Base-by-base conservation (phyloP, 2,113 vertebrate genomes). In the Tupaia chinensis region DNA sequence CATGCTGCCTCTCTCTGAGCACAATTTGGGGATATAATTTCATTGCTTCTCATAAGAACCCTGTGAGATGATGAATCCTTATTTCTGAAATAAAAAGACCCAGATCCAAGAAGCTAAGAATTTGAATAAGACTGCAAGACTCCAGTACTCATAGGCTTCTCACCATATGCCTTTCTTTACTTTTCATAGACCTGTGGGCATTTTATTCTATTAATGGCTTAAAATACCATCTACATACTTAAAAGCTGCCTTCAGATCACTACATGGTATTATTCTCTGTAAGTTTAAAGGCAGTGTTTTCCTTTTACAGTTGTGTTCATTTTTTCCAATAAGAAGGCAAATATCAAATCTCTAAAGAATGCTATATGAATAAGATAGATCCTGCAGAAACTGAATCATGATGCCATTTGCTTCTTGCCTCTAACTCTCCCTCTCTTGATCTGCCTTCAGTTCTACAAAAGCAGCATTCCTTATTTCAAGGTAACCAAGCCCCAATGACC, bases 261-360 rank as follows among this genome's bases (percentile, higher is more conserved):
- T 44, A 53, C 32, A 65, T 34, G 82, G 0, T 15, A 29, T 27
- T 69, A 63, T 73, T 68, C 22, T 3, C 20, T 76, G 32, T 73
- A 68, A 53, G 53, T 22, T 25, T n/a, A 91, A 69, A 91, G 60
- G 9, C 1, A 85, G 10, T 56, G 65, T 80, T 69, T 92, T 69
- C 56, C 13, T 56, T 93, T 78, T 79, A 82, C 14, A 92, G 25
- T 10, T 34, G 14, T 44, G 61, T 12, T 29, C 20, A n/a, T 82
- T 93, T 83, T 29, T 94, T 94, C 80, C 76, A 87, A 80, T 11
- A 63, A 73, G 82, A 91, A 78, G 27, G 15, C 16, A 93, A 87
- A 89, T 77, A 77, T 15, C 60, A 91, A 82, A 27, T 87, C 58
- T 94, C 61, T 23, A n/a, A 66, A 16, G 78, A 91, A 54, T 12